Evolutionary conservation across 2,797 vertebrate genomes (phyloP).

Genomic region (Danio aesculapii): DNA sequence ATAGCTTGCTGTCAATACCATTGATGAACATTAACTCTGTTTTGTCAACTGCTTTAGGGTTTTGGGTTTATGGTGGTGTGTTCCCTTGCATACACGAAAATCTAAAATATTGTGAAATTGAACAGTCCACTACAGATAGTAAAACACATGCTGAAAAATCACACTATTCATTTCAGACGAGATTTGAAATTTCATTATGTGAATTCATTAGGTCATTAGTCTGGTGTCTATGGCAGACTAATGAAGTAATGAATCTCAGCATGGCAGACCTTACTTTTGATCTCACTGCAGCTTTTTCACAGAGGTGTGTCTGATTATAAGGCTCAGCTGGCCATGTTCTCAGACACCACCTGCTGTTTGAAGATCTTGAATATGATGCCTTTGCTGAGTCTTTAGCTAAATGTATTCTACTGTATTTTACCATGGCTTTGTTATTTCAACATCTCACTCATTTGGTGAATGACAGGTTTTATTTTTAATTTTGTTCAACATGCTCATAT

Average conservation of each 20-base stretch:
- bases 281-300: slow-evolving; percentile 5
- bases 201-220: slow-evolving; percentile 16
- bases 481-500: background rate
- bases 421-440: background rate
- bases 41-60: no score
- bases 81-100: background rate
- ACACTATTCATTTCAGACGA: background rate
- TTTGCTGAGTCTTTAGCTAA: background rate
- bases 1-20: no score
- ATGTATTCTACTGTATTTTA: background rate
- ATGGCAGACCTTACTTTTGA: background rate
- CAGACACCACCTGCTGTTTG: background rate
- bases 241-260: slow-evolving; percentile 25
- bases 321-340: background rate
- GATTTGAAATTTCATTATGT: slow-evolving; percentile 1
- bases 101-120: background rate
- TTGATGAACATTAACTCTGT: no score
- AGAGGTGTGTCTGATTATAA: background rate
- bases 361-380: background rate
- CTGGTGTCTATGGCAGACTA: slow-evolving; percentile 1
- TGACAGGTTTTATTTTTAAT: background rate
- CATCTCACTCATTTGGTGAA: background rate
- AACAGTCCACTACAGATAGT: background rate
- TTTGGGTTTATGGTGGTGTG: no score
- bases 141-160: background rate